phyloP scores from a whole-genome alignment of 2,888 invertebrate genomes.

The Crepidodera aurea region DNA sequence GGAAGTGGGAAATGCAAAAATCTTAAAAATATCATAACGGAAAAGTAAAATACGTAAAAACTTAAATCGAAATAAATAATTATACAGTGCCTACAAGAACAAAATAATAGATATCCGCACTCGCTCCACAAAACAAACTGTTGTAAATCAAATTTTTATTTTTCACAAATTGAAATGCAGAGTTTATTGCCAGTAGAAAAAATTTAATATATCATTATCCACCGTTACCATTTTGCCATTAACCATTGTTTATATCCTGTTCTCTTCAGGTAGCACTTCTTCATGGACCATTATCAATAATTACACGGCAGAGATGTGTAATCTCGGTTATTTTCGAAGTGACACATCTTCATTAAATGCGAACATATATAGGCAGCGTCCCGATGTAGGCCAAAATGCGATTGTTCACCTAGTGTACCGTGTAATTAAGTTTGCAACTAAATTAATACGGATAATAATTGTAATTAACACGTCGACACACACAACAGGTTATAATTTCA shows the following conservation, averaged over 20 bases:
- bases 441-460: background rate
- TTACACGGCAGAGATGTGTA: background rate
- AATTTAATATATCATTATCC: background rate
- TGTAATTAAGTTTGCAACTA: background rate
- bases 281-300: background rate
- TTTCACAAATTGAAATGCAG: background rate
- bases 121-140: background rate
- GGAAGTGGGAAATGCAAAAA: too few species aligned
- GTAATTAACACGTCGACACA: background rate
- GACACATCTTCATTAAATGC: background rate
- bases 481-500: too few species aligned
- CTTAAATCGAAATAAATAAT: too few species aligned
- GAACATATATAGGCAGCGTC: background rate
- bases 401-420: background rate
- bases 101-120: background rate
- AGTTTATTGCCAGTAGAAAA: background rate
- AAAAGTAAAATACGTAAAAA: too few species aligned
- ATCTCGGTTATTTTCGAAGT: conserved; percentile 1
- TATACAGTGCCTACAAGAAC: too few species aligned
- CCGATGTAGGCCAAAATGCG: background rate
- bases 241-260: background rate
- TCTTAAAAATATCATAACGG: too few species aligned
- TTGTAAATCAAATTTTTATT: background rate
- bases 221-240: conserved; percentile 1
- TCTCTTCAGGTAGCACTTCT: conserved; percentile 1